Evolutionary conservation across 2,888 invertebrate species (phyloP).

Genomic region (Lasioglossum villosulum): DNA sequence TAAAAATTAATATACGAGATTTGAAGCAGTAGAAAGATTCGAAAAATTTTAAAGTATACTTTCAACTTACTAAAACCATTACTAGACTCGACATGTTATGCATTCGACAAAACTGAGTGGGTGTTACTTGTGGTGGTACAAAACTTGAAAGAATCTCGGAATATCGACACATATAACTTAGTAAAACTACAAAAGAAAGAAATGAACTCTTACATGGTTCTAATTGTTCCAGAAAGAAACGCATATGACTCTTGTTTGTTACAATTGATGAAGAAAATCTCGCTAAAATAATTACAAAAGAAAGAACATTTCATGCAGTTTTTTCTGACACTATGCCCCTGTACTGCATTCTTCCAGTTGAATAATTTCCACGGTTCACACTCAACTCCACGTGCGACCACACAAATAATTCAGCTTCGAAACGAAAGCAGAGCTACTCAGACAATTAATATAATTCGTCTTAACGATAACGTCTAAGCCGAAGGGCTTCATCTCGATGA

Average conservation of each 20-base stretch:
- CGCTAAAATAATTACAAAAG: not conserved
- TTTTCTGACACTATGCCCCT: not conserved
- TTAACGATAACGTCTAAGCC: constrained; percentile 22
- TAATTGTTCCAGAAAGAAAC: no score
- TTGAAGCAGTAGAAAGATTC: no score
- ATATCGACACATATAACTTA: no score
- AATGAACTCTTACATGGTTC: no score
- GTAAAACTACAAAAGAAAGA: no score
- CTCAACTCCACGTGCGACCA: not conserved
- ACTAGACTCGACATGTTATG: not conserved
- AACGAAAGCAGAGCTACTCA: not conserved
- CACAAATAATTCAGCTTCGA: not conserved
- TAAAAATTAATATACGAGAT: not conserved
- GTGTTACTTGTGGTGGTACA: not conserved
- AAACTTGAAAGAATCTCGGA: not conserved
- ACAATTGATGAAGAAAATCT: not conserved
- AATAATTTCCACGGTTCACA: not conserved
- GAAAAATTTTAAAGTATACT: no score
- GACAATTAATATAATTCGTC: not conserved
- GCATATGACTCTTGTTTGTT: not conserved
- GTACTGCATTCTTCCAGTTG: not conserved
- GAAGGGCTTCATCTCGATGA: constrained; percentile 27
- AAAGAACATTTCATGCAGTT: not conserved
- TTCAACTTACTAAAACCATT: no score
- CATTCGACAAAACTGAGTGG: not conserved